phyloP scores from a whole-genome alignment of 2,888 invertebrate genomes.

The Eudasyphora cyanicolor region DNA sequence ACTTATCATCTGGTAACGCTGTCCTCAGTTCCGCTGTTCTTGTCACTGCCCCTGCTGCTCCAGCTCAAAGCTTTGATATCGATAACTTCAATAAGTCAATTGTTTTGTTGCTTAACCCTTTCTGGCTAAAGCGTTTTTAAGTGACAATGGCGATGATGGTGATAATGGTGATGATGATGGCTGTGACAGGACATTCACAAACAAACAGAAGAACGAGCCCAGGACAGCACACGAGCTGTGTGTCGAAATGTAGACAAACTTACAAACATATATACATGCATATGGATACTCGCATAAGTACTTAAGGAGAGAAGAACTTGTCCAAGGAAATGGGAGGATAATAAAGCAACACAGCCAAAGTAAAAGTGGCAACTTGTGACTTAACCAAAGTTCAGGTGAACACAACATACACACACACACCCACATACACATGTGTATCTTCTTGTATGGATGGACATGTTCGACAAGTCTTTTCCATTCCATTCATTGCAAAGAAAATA shows the following conservation, averaged over 20 bases:
- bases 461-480: constrained; percentile 51
- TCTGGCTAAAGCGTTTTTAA: constrained; percentile 33
- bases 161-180: constrained; percentile 68
- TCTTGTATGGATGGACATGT: constrained; percentile 15
- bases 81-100: not conserved
- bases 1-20: too few relatives aligned
- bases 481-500: constrained; percentile 11
- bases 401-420: not conserved
- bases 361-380: constrained; percentile 53
- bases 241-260: not conserved
- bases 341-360: constrained; percentile 39
- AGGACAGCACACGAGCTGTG: not conserved
- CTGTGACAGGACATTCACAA: constrained; percentile 21
- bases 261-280: not conserved
- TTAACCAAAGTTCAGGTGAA: constrained; percentile 26
- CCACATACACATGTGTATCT: not conserved
- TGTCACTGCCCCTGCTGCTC: too few relatives aligned
- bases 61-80: not conserved
- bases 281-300: not conserved
- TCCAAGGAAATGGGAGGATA: not conserved
- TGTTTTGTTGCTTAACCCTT: not conserved
- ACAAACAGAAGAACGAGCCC: constrained; percentile 16
- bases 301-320: not conserved
- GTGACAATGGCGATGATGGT: constrained; percentile 43
- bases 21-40: too few relatives aligned